Conservation (phyloP, 1,140 invertebrate species). For the Calycopis cecrops region DNA sequence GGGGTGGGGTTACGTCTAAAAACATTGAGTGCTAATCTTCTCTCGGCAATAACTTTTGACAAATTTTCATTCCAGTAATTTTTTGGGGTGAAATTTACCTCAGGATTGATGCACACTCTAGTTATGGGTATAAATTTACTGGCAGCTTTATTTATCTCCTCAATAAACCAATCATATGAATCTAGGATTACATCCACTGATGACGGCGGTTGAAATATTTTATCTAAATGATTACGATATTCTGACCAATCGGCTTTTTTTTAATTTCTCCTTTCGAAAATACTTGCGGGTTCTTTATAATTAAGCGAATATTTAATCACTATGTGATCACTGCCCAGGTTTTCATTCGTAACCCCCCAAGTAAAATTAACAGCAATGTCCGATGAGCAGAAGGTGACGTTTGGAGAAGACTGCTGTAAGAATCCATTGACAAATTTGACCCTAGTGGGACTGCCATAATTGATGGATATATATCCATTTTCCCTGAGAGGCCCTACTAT, state of each 20-base stretch:
- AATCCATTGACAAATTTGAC: too few species aligned
- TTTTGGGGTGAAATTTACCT: too few species aligned
- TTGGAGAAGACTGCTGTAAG: background rate
- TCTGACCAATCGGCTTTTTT: background rate
- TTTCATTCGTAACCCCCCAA: conserved; percentile 1
- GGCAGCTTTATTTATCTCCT: background rate
- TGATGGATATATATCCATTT: too few species aligned
- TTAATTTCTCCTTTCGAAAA: background rate
- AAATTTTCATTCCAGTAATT: too few species aligned
- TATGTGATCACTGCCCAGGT: conserved; percentile 4
- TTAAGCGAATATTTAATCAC: conserved; percentile 4
- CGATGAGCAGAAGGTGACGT: background rate
- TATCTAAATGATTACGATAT: background rate
- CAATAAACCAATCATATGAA: conserved; percentile 1
- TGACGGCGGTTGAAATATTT: background rate
- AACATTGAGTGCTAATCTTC: too few species aligned
- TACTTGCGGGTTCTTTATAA: background rate
- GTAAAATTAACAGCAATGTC: background rate
- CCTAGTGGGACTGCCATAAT: too few species aligned
- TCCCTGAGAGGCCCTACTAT: too few species aligned
- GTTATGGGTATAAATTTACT: too few species aligned
- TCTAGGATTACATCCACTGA: background rate
- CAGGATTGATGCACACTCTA: too few species aligned
- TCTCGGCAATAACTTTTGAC: too few species aligned
- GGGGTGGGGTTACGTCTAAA: too few species aligned